Evolutionary conservation across 2,797 vertebrate genomes (phyloP), one percentile per base, ranked within the genome.

Genomic region (Sylvia borin): DNA sequence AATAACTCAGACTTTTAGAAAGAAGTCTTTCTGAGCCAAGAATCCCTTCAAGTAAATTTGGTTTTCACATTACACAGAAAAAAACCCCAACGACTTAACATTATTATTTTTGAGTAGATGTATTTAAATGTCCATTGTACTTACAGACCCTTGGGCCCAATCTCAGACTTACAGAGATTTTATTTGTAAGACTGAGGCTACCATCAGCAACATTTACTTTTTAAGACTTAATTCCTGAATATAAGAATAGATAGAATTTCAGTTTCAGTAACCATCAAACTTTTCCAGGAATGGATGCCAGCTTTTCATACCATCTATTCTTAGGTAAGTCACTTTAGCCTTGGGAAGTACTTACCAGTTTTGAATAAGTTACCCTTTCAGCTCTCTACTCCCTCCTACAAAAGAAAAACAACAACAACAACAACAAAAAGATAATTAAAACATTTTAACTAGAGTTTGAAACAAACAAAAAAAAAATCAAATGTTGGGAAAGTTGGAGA

Each of bases 341-440:
- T 86, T 54, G 24, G 38, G 70, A 70, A 65, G 24, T 74, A 96
- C 97, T 97, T 96, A 98, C 97, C 95, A 42, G 91, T 96, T 94
- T 65, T 36, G 50, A 96, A 82, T 80, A 92, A 90, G 77, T 90
- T 95, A 85, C 80, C 91, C 94, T 92, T 97, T 97, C 97, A 97
- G 95, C 89, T 96, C 82, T 97, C 85, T 91, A 97, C 91, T 40
- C 78, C 85, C 89, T 96, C 97, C 97, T 98, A 42, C 25, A 95
- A 97, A 65, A 97, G 70, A 95, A 90, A 83, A 90, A 96, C 64
- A 94, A 38, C 27, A 70, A 90, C 13, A 85, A 84, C 19, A 54
- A 60, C 13, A 40, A 29, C 36, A 85, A 94, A 64, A 72, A 66
- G 45, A 85, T 48, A 83, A 90, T 86, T 95, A 94, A 61, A 85